Evolutionary conservation across 1,140 invertebrate genomes (phyloP).

Genomic region (Bombyx mandarina): DNA sequence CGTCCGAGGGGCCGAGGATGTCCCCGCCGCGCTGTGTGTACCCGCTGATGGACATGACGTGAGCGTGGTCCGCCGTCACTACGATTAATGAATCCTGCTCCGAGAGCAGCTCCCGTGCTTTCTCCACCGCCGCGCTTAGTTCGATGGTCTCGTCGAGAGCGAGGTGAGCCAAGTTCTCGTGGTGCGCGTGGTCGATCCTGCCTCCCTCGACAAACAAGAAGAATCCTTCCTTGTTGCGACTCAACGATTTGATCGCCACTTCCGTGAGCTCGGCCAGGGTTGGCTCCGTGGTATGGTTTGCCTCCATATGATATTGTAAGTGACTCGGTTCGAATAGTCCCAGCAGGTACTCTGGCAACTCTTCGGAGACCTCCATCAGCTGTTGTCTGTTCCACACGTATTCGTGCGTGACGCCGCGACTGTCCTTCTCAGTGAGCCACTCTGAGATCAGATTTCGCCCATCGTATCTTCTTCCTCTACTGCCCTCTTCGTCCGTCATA

Average conservation of each 20-base stretch:
- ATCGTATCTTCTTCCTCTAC: slow-evolving; percentile 74
- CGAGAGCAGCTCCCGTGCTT: slow-evolving; percentile 67
- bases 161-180: slow-evolving; percentile 77
- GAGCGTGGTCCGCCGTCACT: slow-evolving; percentile 80
- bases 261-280: slow-evolving; percentile 87
- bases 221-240: slow-evolving; percentile 84
- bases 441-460: slow-evolving; percentile 63
- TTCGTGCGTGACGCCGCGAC: slow-evolving; percentile 75
- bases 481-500: slow-evolving; percentile 75
- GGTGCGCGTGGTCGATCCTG: slow-evolving; percentile 86
- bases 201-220: slow-evolving; percentile 91
- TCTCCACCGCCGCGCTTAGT: slow-evolving; percentile 72
- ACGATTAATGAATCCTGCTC: slow-evolving; percentile 77
- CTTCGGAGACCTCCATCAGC: slow-evolving; percentile 73
- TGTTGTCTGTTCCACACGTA: slow-evolving; percentile 77
- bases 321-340: slow-evolving; percentile 72
- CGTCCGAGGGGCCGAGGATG: slow-evolving; percentile 69
- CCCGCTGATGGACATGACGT: slow-evolving; percentile 76
- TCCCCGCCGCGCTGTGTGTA: slow-evolving; percentile 74
- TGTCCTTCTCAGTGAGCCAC: slow-evolving; percentile 44
- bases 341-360: slow-evolving; percentile 80
- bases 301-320: slow-evolving; percentile 54
- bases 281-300: slow-evolving; percentile 72
- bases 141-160: slow-evolving; percentile 77
- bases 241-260: slow-evolving; percentile 83